Percentiles rank a stretch among this genome's conserved stretches.
Evolutionary conservation across 2,113 vertebrate genomes (phyloP).

Genomic region (Erinaceus europaeus): DNA sequence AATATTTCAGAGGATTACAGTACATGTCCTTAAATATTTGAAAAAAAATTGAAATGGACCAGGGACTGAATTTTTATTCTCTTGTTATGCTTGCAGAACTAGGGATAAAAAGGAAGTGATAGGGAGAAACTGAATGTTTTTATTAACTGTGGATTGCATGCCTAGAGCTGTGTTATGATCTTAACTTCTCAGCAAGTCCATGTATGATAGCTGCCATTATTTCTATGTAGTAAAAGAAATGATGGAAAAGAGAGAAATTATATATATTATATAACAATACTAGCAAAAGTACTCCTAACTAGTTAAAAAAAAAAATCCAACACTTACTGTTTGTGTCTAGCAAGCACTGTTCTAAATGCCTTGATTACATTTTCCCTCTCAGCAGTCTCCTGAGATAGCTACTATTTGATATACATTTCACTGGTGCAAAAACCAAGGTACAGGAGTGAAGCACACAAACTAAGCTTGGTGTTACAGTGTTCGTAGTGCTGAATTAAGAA

Average conservation of each 20-base stretch:
- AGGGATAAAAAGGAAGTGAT: neutral
- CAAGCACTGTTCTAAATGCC: neutral
- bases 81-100: neutral
- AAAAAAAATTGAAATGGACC: neutral
- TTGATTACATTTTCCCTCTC: neutral
- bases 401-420: neutral
- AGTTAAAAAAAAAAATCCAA: neutral
- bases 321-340: neutral
- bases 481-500: no score
- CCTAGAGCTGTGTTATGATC: neutral
- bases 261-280: neutral
- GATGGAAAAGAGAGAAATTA: neutral
- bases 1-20: neutral
- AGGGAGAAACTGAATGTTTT: neutral
- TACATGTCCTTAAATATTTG: neutral
- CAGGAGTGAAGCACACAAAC: neutral
- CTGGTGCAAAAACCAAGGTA: neutral
- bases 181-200: neutral
- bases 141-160: neutral
- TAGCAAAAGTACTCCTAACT: neutral
- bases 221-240: neutral
- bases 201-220: neutral
- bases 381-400: neutral
- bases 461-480: neutral
- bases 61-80: neutral